Evolutionary conservation across 2,888 invertebrate species (phyloP).

Genomic region (Dicycla oo): DNA sequence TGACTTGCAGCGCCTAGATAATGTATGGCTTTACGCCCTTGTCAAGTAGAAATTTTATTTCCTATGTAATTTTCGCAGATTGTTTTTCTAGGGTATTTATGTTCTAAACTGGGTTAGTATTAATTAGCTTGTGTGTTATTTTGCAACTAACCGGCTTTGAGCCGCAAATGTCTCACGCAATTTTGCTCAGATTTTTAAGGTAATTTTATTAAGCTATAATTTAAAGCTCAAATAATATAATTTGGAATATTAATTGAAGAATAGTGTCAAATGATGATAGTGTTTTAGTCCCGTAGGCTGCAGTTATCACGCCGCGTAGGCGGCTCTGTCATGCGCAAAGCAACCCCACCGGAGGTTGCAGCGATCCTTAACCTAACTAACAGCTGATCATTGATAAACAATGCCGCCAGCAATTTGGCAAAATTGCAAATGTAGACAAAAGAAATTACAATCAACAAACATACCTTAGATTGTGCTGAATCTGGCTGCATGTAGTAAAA

Average conservation of each 20-base stretch:
- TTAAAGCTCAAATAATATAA: constrained; percentile 8
- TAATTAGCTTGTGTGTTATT: constrained; percentile 18
- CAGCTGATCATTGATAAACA: constrained; percentile 79
- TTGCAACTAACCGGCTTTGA: constrained; percentile 11
- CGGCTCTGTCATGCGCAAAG: constrained; percentile 82
- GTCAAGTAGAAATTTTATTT: constrained; percentile 11
- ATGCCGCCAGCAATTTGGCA: constrained; percentile 43
- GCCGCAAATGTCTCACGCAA: constrained; percentile 20
- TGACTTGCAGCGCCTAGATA: constrained; percentile 11
- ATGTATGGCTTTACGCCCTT: not conserved
- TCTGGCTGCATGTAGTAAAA: constrained; percentile 88
- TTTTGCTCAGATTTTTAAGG: constrained; percentile 20
- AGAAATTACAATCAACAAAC: constrained; percentile 50
- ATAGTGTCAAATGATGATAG: constrained; percentile 26
- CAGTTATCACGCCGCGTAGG: constrained; percentile 75
- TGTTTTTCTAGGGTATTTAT: not conserved
- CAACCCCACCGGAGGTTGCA: constrained; percentile 68
- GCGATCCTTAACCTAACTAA: constrained; percentile 73
- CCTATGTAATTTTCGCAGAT: not conserved
- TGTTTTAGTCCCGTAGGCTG: constrained; percentile 61
- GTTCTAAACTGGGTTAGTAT: not conserved
- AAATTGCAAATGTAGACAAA: constrained; percentile 47
- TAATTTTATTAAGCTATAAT: not conserved
- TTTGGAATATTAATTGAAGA: constrained; percentile 33
- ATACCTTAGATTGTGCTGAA: constrained; percentile 82